Conservation (phyloP, 2,888 invertebrate genomes). For the Cordilura impudica region DNA sequence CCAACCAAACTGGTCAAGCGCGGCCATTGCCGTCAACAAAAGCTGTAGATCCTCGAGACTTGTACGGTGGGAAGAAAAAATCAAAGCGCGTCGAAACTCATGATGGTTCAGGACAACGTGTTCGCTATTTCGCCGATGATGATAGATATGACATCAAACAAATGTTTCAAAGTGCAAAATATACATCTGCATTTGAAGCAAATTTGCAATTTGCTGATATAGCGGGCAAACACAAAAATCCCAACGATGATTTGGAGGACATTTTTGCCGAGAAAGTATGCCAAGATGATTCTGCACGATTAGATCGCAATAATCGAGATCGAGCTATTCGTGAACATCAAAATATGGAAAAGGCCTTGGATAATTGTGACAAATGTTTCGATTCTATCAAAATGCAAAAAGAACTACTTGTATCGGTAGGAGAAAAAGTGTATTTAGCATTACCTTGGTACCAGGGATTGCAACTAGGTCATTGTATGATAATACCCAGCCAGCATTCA, state of each 20-base stretch:
- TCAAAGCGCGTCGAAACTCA: conserved; percentile 84
- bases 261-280: conserved; percentile 89
- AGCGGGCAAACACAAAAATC: conserved; percentile 82
- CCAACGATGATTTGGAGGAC: conserved; percentile 89
- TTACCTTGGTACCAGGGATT: conserved; percentile 90
- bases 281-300: conserved; percentile 81
- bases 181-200: conserved; percentile 87
- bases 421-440: conserved; percentile 89
- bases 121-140: conserved; percentile 93
- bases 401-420: conserved; percentile 90
- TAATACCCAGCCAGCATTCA: conserved; percentile 90
- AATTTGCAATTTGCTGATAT: conserved; percentile 88
- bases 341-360: conserved; percentile 84
- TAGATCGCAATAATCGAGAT: conserved; percentile 81
- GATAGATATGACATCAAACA: conserved; percentile 90
- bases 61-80: conserved; percentile 65
- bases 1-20: conserved; percentile 83
- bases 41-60: conserved; percentile 59
- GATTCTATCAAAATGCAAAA: conserved; percentile 89
- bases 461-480: conserved; percentile 90
- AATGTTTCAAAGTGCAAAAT: conserved; percentile 91
- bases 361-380: conserved; percentile 85
- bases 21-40: conserved; percentile 80
- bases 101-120: conserved; percentile 84
- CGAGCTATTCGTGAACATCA: conserved; percentile 87